A percentile compares a stretch with the other conserved stretches of the same genome.
phyloP scores from a whole-genome alignment of 2,113 vertebrate species.

The Aythya baeri region DNA sequence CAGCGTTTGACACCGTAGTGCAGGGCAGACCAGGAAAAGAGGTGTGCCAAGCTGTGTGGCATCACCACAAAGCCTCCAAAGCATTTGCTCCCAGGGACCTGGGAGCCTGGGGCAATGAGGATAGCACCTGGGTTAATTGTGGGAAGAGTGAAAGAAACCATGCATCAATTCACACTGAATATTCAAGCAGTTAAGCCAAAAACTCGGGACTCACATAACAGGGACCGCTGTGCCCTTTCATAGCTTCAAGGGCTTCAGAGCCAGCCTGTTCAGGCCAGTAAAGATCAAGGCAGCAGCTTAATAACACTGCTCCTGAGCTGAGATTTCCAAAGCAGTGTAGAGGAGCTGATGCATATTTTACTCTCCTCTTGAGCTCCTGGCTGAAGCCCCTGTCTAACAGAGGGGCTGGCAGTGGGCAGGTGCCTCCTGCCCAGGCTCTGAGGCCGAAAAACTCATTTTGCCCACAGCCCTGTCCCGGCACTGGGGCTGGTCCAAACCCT shows the following conservation, averaged over 20 bases:
- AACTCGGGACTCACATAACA: neutral
- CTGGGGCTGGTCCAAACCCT: neutral
- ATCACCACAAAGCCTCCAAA: neutral
- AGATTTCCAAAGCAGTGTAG: neutral
- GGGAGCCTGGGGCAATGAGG: neutral
- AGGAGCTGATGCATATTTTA: neutral
- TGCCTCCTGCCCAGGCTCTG: neutral
- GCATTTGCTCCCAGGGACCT: neutral
- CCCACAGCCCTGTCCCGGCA: too few species aligned
- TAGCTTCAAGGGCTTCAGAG: neutral
- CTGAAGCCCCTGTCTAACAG: fast-evolving
- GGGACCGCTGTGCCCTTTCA: neutral
- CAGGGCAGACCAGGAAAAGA: neutral
- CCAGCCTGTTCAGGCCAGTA: neutral
- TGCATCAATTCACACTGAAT: neutral
- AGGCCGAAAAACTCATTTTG: neutral
- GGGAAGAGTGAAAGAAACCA: neutral
- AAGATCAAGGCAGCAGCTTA: neutral
- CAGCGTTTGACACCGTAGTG: neutral
- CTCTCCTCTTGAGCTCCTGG: neutral
- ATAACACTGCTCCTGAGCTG: neutral
- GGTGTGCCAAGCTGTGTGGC: neutral
- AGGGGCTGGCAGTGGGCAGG: neutral
- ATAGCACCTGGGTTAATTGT: neutral
- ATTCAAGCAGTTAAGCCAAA: neutral